Evolutionary conservation across 2,888 invertebrate genomes (phyloP).

Genomic region (Ophonus ardosiacus): DNA sequence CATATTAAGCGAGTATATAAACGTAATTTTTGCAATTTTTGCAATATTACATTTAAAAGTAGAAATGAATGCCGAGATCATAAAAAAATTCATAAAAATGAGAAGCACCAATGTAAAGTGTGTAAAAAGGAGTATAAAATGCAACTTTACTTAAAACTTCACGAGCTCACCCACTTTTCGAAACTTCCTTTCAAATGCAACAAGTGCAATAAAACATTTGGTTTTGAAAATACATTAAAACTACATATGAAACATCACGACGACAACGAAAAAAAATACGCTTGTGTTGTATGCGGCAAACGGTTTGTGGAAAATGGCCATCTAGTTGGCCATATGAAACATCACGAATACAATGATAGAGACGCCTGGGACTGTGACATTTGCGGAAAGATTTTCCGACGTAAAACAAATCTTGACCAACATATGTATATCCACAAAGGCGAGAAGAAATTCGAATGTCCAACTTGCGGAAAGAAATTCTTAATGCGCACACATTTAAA

Average conservation of each 20-base stretch:
- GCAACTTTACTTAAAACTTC: background rate
- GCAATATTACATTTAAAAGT: background rate
- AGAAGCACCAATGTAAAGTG: background rate
- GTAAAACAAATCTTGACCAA: background rate
- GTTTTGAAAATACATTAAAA: background rate
- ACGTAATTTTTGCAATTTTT: background rate
- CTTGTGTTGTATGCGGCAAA: background rate
- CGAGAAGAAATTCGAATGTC: conserved; percentile 1
- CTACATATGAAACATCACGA: background rate
- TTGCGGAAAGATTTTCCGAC: background rate
- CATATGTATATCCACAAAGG: background rate
- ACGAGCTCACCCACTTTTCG: background rate
- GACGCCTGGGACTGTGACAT: background rate
- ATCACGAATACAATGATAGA: background rate
- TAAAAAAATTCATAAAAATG: background rate
- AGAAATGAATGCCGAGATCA: background rate
- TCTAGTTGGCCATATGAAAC: background rate
- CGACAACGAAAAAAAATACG: background rate
- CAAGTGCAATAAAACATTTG: background rate
- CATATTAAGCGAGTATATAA: background rate
- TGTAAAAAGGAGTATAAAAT: background rate
- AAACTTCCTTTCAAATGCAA: background rate
- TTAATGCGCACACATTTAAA: background rate
- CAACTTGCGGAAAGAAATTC: background rate
- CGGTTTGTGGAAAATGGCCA: background rate